Base-by-base conservation (phyloP, 2,797 vertebrate genomes). In the Diceros bicornis region DNA sequence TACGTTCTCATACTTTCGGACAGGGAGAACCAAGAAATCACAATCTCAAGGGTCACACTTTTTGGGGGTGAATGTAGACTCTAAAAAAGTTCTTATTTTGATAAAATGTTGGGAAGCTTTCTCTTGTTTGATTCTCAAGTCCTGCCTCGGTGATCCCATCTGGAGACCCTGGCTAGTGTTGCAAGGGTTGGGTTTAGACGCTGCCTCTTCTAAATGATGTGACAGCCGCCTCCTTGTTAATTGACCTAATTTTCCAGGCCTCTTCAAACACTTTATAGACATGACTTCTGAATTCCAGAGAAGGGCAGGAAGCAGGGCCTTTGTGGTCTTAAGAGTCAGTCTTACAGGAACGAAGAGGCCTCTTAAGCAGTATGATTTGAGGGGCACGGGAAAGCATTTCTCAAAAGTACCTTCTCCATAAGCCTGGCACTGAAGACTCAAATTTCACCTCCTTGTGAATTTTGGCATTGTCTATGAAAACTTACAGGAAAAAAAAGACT, bases 211-310 rank as follows among this genome's bases (percentile, higher is more conserved):
- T 79, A 41, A 93, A 10, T 32, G 41, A 55, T 78, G 75, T n/a
- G 71, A 34, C 66, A 61, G 4, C 78, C 89, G 23, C 21, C 64
- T 11, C 57, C 84, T 52, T 66, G 47, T 75, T 91, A 89, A 41
- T 81, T 89, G 71, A 68, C 41, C 79, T 79, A 21, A 27, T 91
- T 95, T 95, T 64, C 55, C 64, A 78, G 47, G 50, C 50, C 8
- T 61, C 57, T 66, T 94, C 44, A 29, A 34, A 93, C 50, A 52
- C n/a, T 87, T 90, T 50, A 75, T 69, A 72, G 89, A 37, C 55
- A 16, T 27, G 85, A 61, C 84, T 96, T 94, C 79, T 23, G n/a
- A 79, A 86, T 94, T 84, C 41, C 85, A 90, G 89, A 61, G 41
- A 50, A 79, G 50, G 25, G 32, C 64, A 85, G 44, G 82, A 68